phyloP scores from a whole-genome alignment of 2,113 vertebrate species.

The Pituophis catenifer region DNA sequence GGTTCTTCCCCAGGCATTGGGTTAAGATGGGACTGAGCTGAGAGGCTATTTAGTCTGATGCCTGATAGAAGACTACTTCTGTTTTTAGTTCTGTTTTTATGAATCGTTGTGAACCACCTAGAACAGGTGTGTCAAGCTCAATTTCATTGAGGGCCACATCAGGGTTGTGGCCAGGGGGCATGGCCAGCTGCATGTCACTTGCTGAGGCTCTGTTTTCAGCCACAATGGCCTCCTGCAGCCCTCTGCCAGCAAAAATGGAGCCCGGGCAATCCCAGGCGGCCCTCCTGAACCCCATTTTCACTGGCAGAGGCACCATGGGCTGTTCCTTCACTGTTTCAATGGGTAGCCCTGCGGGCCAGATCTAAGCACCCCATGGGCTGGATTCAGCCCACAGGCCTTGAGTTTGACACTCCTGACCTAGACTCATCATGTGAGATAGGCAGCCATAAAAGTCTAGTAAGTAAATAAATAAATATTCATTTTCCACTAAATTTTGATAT shows the following conservation, averaged over 20 bases:
- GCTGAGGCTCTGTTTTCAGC: too few species aligned
- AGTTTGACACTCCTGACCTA: background rate
- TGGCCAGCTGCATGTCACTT: too few species aligned
- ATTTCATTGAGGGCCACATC: too few species aligned
- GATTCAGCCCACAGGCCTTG: too few species aligned
- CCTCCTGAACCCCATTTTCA: too few species aligned
- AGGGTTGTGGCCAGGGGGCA: too few species aligned
- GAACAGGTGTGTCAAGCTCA: background rate
- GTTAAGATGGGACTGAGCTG: background rate
- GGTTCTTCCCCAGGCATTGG: background rate
- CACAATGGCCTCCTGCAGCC: too few species aligned
- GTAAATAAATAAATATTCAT: background rate
- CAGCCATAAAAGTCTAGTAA: background rate
- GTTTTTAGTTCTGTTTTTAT: background rate
- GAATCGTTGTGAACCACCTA: background rate
- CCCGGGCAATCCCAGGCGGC: accelerated
- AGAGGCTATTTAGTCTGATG: background rate
- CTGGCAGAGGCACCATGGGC: too few species aligned
- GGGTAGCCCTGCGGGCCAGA: too few species aligned
- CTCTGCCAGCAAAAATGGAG: too few species aligned
- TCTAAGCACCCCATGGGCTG: too few species aligned
- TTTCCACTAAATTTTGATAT: background rate
- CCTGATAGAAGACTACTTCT: background rate
- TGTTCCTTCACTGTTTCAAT: too few species aligned
- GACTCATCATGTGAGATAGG: background rate